Base-by-base conservation (phyloP, 2,888 invertebrate genomes). In the Eulithis testata region DNA sequence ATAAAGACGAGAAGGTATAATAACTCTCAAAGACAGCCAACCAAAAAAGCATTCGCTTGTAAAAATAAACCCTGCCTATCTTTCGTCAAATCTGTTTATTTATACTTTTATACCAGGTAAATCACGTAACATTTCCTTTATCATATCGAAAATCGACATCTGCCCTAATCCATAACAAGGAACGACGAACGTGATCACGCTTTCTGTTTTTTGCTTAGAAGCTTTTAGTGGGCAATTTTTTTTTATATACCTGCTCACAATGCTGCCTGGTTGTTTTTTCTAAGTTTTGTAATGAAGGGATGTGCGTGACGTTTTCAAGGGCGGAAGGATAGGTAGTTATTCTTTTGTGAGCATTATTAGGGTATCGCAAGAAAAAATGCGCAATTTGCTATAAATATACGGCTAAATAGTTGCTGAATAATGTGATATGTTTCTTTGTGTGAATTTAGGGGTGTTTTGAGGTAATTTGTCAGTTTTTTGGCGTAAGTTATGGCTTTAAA, bases 291-390 rank as follows among this genome's bases (percentile, higher is more conserved):
- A 57, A 59, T 54, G 70, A 86, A 88, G 85, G 88, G 88, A 90
- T 86, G 86, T 90, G 89, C 91, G 91, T 91, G 91, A 89, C 84
- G 84, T 82, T 85, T 83, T 84, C 81, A 84, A 84, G 87, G 88
- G 89, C 91, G 91, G 91, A 92, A 92, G 91, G 89, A 91, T 91
- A 88, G 87, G 83, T 83, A 85, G 86, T 84, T 81, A 61, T 79
- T 84, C 83, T 76, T 87, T 89, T 88, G 86, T 90, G 82, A 83
- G 78, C 77, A 81, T 84, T 88, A 86, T 88, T 84, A 80, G 82
- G 80, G 82, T 78, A 83, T 80, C 80, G 82, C 83, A 87, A 87
- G 88, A 89, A 59, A 21, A 59, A 87, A 88, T 85, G 84, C 83
- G 83, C 85, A 88, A 87, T 88, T 85, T 85, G 7, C 53, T 53